Base-by-base conservation (phyloP, 2,888 invertebrate species). In the Drosophila borealis region DNA sequence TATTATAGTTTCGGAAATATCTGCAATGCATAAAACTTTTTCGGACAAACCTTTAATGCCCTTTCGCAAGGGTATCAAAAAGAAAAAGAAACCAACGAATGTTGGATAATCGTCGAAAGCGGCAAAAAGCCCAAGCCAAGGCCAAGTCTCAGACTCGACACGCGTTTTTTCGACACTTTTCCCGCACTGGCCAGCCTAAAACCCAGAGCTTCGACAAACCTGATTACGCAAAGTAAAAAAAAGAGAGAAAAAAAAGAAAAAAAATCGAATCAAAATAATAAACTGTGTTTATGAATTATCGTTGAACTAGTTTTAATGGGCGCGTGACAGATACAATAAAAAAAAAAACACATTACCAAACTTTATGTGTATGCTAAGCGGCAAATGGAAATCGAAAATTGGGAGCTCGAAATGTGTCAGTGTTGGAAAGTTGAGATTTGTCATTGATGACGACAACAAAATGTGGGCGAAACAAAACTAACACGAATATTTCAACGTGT, bases 281-380 rank as follows among this genome's bases (percentile, higher is more conserved):
- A 45, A 64, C 53, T 44, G 39, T 44, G 39, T 72, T 73, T 80
- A 81, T 83, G 69, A 81, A 73, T 88, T 85, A 83, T 85, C 74
- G 59, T 61, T 74, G 86, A 68, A 80, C 86, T 82, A 83, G 80
- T 84, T 83, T 68, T 57, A 46, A 63, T 68, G 46, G 60, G 76
- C 78, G 75, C 81, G 71, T 46, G 53, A 68, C 49, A 48, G 29
- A 65, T 41, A 45, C 37, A 64, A 37, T 34, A 41, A 29, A 39
- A 33, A 56, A 37, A 17, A 59, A 9, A 25, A 4, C 8, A 34
- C 2, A 56, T 61, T 25, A 44, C 17, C 19, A 54, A 4, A 54
- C 37, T 65, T 51, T 51, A 65, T 61, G 46, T 46, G 39, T 44
- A 65, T 64, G 64, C 65, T 64, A 64, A 63, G 29, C 63, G 36